phyloP scores from a whole-genome alignment of 2,888 invertebrate genomes.

The Frankliniella intonsa region DNA sequence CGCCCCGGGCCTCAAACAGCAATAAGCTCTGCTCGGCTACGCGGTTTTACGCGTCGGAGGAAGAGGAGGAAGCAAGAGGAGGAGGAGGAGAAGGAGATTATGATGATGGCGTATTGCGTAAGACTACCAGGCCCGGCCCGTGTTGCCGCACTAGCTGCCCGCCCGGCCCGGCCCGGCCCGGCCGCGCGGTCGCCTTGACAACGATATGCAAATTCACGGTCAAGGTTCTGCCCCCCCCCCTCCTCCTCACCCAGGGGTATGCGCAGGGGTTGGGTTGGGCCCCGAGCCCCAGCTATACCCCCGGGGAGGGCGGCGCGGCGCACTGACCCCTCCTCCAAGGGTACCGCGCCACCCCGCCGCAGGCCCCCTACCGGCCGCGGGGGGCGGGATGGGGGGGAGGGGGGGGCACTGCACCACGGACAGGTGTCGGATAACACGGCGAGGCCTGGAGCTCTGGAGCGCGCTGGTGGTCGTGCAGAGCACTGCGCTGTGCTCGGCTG shows the following conservation, averaged over 20 bases:
- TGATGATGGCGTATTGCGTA: background rate
- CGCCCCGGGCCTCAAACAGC: background rate
- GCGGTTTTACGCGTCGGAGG: too few relatives aligned
- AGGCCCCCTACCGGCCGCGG: too few relatives aligned
- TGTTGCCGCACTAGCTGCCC: background rate
- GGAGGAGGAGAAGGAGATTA: background rate
- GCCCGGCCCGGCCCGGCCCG: background rate
- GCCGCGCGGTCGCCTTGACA: background rate
- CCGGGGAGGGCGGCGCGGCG: too few relatives aligned
- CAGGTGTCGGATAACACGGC: too few relatives aligned
- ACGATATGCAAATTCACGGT: conserved; percentile 25
- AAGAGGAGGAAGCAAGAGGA: background rate
- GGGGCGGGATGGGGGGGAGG: too few relatives aligned
- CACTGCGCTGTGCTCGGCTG: too few relatives aligned
- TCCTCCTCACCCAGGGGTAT: background rate
- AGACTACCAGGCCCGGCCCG: background rate
- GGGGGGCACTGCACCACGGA: too few relatives aligned
- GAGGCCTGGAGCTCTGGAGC: too few relatives aligned
- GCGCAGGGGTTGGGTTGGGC: background rate
- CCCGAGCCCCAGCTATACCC: background rate
- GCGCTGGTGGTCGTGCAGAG: too few relatives aligned
- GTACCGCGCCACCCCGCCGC: too few relatives aligned
- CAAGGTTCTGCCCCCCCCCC: background rate
- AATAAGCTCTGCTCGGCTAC: too few relatives aligned
- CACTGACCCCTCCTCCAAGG: too few relatives aligned